Conservation (phyloP, 2,888 invertebrate genomes). For the Xanthorhoe spadicearia region DNA sequence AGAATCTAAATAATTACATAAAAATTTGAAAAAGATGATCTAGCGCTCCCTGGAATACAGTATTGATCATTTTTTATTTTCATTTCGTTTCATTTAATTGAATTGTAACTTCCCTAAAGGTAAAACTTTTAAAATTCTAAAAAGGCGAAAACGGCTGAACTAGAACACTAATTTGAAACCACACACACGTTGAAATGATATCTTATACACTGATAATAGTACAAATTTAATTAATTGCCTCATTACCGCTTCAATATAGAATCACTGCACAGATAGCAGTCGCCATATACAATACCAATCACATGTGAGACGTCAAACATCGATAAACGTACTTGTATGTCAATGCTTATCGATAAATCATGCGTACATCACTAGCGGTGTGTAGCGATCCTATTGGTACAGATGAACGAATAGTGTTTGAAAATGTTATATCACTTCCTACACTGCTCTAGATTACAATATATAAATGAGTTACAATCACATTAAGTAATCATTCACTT, state of each 20-base stretch:
- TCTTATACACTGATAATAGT: background rate
- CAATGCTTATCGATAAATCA: constrained; percentile 68
- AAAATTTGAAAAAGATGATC: no score
- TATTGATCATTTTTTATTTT: no score
- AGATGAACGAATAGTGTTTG: constrained; percentile 14
- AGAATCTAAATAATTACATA: no score
- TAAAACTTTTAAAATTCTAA: no score
- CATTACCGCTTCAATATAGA: constrained; percentile 21
- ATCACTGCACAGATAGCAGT: constrained; percentile 36
- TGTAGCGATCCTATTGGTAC: constrained; percentile 40
- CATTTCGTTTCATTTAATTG: no score
- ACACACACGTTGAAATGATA: no score
- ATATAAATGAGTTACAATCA: background rate
- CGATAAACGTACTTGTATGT: constrained; percentile 53
- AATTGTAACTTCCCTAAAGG: no score
- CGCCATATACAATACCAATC: constrained; percentile 51
- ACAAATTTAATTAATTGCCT: constrained; percentile 8
- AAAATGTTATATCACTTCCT: background rate
- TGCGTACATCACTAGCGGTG: constrained; percentile 61
- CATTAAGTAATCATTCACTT: background rate
- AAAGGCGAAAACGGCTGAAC: no score
- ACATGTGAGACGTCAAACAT: constrained; percentile 53
- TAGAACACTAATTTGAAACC: no score
- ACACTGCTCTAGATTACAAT: background rate
- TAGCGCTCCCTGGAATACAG: no score